phyloP scores from a whole-genome alignment of 2,113 vertebrate species.

The Oxygymnocypris stewartii region DNA sequence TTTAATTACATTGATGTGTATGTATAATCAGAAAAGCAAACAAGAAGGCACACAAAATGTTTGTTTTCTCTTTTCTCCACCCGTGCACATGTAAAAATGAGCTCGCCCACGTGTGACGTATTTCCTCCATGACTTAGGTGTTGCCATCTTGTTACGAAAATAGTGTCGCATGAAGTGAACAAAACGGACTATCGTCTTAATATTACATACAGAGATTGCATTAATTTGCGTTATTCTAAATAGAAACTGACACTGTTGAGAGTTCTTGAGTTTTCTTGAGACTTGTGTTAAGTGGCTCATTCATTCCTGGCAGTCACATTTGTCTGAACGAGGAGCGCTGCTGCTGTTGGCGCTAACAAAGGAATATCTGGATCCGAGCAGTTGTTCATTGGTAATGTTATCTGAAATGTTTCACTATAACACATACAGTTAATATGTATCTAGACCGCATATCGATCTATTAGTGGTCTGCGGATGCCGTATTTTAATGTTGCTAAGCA shows the following conservation, averaged over 20 bases:
- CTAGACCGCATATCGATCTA: neutral
- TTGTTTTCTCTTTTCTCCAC: neutral
- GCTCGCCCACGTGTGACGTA: conserved; percentile 64
- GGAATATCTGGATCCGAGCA: conserved; percentile 33
- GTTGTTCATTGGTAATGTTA: neutral
- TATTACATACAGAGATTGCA: neutral
- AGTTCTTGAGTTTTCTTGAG: conserved; percentile 35
- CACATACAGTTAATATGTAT: neutral
- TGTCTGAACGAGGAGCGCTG: conserved; percentile 38
- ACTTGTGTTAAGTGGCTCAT: conserved; percentile 33
- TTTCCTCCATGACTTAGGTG: conserved; percentile 60
- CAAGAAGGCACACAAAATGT: neutral
- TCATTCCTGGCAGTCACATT: conserved; percentile 43
- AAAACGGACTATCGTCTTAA: neutral
- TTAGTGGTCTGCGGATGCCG: neutral
- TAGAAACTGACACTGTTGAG: neutral
- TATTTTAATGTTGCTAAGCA: conserved; percentile 15
- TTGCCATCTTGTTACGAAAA: conserved; percentile 64
- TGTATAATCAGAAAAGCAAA: neutral
- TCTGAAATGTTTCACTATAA: neutral
- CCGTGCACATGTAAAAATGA: conserved; percentile 32
- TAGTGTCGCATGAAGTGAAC: conserved; percentile 39
- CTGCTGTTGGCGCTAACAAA: conserved; percentile 62
- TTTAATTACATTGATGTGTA: neutral
- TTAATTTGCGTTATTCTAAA: neutral